Conservation (phyloP, 1,140 invertebrate genomes). For the Macrobrachium nipponense region DNA sequence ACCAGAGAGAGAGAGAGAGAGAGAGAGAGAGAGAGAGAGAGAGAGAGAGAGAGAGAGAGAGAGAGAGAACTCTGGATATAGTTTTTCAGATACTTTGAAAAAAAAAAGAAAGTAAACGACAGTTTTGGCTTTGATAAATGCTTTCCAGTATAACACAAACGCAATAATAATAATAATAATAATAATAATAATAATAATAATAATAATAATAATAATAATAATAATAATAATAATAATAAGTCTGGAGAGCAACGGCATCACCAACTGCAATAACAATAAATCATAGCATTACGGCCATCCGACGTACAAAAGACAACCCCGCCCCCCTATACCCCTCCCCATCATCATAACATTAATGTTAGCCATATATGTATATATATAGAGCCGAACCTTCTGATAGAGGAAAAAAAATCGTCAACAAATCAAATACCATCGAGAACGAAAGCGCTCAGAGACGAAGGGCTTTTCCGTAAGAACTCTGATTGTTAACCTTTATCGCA, state of each 20-base stretch:
- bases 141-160: not conserved
- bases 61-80: not conserved
- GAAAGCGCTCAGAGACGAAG: too few species aligned
- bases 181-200: not conserved
- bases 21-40: constrained; percentile 5
- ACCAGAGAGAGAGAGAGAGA: constrained; percentile 8
- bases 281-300: not conserved
- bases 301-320: too few species aligned
- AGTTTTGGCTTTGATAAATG: not conserved
- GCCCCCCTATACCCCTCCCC: too few species aligned
- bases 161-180: not conserved
- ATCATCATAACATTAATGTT: too few species aligned
- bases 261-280: not conserved
- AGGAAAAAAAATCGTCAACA: too few species aligned
- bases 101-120: not conserved
- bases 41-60: constrained; percentile 22
- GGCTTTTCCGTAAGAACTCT: too few species aligned
- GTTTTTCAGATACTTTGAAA: too few species aligned
- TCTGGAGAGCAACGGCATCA: not conserved
- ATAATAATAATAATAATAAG: not conserved
- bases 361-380: too few species aligned
- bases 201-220: not conserved
- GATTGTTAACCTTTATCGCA: too few species aligned
- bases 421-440: too few species aligned
- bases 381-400: too few species aligned